phyloP scores from a whole-genome alignment of 2,113 vertebrate genomes.

The Carassius carassius region DNA sequence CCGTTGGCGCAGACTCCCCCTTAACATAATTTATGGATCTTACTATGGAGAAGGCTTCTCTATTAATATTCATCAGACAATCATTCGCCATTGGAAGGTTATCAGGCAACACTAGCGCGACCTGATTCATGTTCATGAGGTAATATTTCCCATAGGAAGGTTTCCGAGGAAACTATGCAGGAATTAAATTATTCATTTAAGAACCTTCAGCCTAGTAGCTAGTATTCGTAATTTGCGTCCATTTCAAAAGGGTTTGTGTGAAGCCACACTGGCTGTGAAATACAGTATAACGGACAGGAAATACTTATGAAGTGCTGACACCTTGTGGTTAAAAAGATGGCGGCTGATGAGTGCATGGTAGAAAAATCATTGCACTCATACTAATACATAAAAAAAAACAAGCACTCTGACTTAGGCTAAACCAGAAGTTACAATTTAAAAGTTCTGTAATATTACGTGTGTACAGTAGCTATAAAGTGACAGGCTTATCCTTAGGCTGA shows the following conservation, averaged over 20 bases:
- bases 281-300: too few species aligned
- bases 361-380: neutral
- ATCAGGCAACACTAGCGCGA: neutral
- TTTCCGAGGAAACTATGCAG: neutral
- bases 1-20: slow-evolving; percentile 17
- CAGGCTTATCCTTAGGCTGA: neutral
- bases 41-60: neutral
- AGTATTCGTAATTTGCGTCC: neutral
- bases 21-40: neutral
- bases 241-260: neutral
- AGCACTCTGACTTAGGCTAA: too few species aligned
- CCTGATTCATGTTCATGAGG: neutral
- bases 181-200: neutral
- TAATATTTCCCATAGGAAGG: neutral
- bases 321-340: slow-evolving; percentile 39
- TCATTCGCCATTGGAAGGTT: neutral
- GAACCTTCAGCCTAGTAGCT: neutral
- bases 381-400: neutral
- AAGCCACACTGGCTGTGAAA: neutral
- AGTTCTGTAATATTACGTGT: neutral
- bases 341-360: neutral
- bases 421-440: neutral
- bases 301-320: slow-evolving; percentile 42
- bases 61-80: slow-evolving; percentile 18
- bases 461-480: neutral